Percentiles rank a stretch among this genome's conserved stretches.
Evolutionary conservation across 1,140 invertebrate species (phyloP).

Genomic region (Monochamus saltuarius): DNA sequence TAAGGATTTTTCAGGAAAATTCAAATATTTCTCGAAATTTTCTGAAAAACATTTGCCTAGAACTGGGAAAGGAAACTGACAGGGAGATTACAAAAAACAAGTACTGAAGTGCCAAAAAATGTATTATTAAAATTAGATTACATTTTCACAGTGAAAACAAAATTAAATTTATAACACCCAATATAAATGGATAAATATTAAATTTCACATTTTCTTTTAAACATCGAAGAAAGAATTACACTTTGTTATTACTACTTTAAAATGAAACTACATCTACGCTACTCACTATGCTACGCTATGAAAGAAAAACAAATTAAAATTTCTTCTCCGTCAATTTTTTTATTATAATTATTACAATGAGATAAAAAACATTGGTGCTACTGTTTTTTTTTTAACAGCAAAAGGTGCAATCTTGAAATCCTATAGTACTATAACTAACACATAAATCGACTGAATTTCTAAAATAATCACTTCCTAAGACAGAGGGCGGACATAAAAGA

Average conservation of each 20-base stretch:
- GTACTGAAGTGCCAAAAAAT: too few relatives aligned
- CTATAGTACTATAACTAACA: not conserved
- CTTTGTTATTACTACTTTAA: not conserved
- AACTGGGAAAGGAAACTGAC: too few relatives aligned
- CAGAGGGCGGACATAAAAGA: not conserved
- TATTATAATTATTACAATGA: not conserved
- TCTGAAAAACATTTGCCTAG: too few relatives aligned
- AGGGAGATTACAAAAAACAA: too few relatives aligned
- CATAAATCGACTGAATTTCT: not conserved
- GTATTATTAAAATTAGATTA: too few relatives aligned
- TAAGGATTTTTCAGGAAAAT: too few relatives aligned
- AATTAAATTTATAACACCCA: too few relatives aligned
- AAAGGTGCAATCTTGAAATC: not conserved
- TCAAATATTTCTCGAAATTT: too few relatives aligned
- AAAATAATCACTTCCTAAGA: not conserved
- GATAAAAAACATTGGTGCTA: not conserved
- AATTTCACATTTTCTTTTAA: not conserved
- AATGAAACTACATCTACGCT: conserved; percentile 5
- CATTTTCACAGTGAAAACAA: too few relatives aligned
- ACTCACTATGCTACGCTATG: not conserved
- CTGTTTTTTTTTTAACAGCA: conserved; percentile 1
- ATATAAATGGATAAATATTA: conserved; percentile 4
- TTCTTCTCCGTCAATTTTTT: conserved; percentile 3
- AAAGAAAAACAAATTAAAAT: not conserved
- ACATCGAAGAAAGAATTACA: conserved; percentile 1